Conservation (phyloP, 2,888 invertebrate species). For the Stenoptilia bipunctidactyla region DNA sequence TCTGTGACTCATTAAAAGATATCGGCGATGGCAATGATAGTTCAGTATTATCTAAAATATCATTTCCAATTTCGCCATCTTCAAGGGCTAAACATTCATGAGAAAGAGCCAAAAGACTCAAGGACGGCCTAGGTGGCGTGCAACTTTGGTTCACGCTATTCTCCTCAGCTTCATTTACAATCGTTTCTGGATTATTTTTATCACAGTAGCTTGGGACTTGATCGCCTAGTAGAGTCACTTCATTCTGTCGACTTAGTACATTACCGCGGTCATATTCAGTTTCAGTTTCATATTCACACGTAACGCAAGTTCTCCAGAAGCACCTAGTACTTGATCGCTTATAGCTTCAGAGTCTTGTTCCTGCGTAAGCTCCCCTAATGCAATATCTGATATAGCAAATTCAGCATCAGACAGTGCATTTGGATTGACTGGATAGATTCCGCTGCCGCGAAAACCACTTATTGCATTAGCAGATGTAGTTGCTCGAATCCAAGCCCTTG, state of each 20-base stretch:
- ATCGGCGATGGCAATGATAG: too few relatives aligned
- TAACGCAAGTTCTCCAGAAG: neutral
- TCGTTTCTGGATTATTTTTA: too few relatives aligned
- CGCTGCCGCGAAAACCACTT: slow-evolving; percentile 16
- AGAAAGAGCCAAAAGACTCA: too few relatives aligned
- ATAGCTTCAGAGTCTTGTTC: slow-evolving; percentile 10
- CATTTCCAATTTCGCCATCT: too few relatives aligned
- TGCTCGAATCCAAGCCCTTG: slow-evolving; percentile 14
- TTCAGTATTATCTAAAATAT: too few relatives aligned
- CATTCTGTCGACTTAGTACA: neutral
- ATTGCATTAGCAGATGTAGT: slow-evolving; percentile 16
- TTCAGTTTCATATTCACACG: neutral
- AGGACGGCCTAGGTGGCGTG: too few relatives aligned
- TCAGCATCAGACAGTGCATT: slow-evolving; percentile 15
- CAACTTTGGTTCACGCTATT: too few relatives aligned
- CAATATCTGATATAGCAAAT: slow-evolving; percentile 18
- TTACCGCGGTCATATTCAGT: neutral
- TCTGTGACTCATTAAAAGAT: too few relatives aligned
- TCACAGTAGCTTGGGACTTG: neutral
- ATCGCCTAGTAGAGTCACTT: neutral
- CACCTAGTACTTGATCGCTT: neutral
- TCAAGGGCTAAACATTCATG: too few relatives aligned
- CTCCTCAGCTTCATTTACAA: too few relatives aligned
- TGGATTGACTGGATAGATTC: slow-evolving; percentile 17
- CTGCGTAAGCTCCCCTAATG: slow-evolving; percentile 13